Evolutionary conservation across 2,888 invertebrate genomes (phyloP), one percentile per base, ranked within the genome.

Genomic region (Cistogaster globosa): DNA sequence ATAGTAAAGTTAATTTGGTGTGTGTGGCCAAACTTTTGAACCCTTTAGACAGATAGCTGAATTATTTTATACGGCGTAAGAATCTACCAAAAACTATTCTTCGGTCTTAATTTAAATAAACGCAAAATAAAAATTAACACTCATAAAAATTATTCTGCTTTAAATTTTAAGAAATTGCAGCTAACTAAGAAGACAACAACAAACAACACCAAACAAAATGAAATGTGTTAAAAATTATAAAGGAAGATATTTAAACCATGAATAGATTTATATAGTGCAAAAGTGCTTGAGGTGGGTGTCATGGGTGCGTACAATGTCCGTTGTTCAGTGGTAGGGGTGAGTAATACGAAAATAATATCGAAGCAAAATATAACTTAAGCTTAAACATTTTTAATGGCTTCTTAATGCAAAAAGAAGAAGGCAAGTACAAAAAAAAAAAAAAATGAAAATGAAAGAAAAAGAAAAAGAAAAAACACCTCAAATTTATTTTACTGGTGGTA

Each of bases 141-240:
- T 68, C 20, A 45, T 55, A 83, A 84, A 87, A 84, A 85, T 87
- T 87, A 86, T 86, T 69, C 76, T 87, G 83, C 84, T 84, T 76
- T 76, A 83, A 82, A 83, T 86, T 83, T 74, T 84, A 82, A 74
- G 83, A 72, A 68, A 67, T 14, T 45, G 63, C 32, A 36, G 22
- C 57, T 36, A 65, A 65, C 51, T 57, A 79, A 65, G 36, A 26
- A 51, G n/a, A 65, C 57, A 74, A 80, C 11, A 32, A 6, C 8
- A 78, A 36, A 74, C 14, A 58, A 58, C 16, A 48, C 18, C n/a
- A 67, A 76, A 72, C 65, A 67, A 60, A 81, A 74, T 78, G 22
- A 55, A 71, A 65, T 51, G 48, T 38, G 38, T 79, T 42, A 18
- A 72, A 76, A 38, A 26, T 55, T 42, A 20, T 22, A 14, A 36